Conservation (phyloP, 2,113 vertebrate genomes). For the Apeltes quadracus region DNA sequence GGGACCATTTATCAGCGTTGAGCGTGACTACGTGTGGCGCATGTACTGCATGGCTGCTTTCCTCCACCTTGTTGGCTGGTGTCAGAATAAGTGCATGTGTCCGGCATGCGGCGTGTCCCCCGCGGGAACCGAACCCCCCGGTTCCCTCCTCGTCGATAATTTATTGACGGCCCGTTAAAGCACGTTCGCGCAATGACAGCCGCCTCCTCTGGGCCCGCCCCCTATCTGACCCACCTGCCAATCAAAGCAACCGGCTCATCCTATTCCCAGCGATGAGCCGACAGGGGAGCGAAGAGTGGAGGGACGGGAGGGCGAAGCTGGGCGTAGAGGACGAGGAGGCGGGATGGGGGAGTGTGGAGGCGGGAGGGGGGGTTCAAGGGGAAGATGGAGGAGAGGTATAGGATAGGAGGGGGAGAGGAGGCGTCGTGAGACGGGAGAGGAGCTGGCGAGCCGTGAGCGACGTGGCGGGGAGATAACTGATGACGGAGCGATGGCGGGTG, state of each 20-base stretch:
- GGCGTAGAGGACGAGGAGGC: constrained; percentile 9
- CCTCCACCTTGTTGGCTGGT: constrained; percentile 16
- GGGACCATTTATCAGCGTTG: too few species aligned
- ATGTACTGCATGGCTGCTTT: constrained; percentile 9
- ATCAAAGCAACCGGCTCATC: constrained; percentile 55
- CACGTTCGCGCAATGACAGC: constrained; percentile 46
- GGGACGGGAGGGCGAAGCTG: constrained; percentile 7
- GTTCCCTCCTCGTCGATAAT: constrained; percentile 29
- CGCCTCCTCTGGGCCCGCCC: constrained; percentile 44
- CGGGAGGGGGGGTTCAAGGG: constrained; percentile 44
- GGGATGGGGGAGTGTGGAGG: constrained; percentile 3
- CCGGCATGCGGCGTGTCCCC: not conserved
- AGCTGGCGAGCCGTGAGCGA: constrained; percentile 49
- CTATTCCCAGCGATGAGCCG: constrained; percentile 51
- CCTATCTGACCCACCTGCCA: constrained; percentile 52
- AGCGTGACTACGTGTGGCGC: too few species aligned
- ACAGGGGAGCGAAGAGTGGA: not conserved
- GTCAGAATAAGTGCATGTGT: constrained; percentile 23
- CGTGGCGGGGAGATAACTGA: constrained; percentile 35
- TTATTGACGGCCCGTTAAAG: constrained; percentile 36
- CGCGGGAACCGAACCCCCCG: constrained; percentile 8
- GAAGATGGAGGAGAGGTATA: constrained; percentile 62
- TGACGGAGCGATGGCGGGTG: constrained; percentile 36
- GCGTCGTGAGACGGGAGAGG: constrained; percentile 41
- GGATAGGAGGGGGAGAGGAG: constrained; percentile 37